Percentiles rank a stretch among this genome's conserved stretches.
Conservation (phyloP, 2,797 vertebrate species). For the Notolepis coatsorum region DNA sequence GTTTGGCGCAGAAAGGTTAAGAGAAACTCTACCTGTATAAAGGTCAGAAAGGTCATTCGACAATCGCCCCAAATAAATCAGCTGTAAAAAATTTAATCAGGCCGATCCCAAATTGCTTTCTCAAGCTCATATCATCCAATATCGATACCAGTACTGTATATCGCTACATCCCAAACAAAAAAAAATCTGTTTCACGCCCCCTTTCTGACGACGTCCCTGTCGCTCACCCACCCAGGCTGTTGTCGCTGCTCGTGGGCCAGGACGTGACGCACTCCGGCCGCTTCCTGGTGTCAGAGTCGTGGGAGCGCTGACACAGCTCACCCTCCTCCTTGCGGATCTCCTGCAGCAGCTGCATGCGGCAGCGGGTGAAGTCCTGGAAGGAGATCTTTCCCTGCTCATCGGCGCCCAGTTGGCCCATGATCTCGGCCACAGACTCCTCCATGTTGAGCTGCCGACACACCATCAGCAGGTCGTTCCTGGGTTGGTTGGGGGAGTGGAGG, state of each 20-base stretch:
- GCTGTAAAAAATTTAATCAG: too few relatives aligned
- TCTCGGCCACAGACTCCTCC: conserved; percentile 75
- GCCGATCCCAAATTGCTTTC: too few relatives aligned
- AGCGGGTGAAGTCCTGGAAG: conserved; percentile 85
- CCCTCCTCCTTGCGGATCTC: conserved; percentile 87
- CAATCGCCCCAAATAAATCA: too few relatives aligned
- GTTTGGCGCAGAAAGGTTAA: too few relatives aligned
- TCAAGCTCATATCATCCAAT: too few relatives aligned
- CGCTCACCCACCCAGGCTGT: conserved; percentile 81
- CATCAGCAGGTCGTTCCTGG: conserved; percentile 88
- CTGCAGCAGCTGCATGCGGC: conserved; percentile 81
- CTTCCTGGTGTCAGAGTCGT: conserved; percentile 74
- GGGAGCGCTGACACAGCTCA: conserved; percentile 75
- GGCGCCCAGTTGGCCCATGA: conserved; percentile 55
- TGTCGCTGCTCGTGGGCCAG: conserved; percentile 84
- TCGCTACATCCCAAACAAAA: too few relatives aligned
- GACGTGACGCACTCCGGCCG: conserved; percentile 75
- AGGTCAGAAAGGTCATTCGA: too few relatives aligned
- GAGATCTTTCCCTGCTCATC: conserved; percentile 83
- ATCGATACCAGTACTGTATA: too few relatives aligned
- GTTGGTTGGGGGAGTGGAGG: conserved; percentile 5
- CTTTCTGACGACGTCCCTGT: neutral
- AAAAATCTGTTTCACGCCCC: too few relatives aligned
- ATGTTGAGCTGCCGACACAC: conserved; percentile 86
- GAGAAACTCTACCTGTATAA: too few relatives aligned